Evolutionary conservation across 2,113 vertebrate genomes (phyloP), one percentile per base, ranked within the genome.

Genomic region (Chloebia gouldiae): DNA sequence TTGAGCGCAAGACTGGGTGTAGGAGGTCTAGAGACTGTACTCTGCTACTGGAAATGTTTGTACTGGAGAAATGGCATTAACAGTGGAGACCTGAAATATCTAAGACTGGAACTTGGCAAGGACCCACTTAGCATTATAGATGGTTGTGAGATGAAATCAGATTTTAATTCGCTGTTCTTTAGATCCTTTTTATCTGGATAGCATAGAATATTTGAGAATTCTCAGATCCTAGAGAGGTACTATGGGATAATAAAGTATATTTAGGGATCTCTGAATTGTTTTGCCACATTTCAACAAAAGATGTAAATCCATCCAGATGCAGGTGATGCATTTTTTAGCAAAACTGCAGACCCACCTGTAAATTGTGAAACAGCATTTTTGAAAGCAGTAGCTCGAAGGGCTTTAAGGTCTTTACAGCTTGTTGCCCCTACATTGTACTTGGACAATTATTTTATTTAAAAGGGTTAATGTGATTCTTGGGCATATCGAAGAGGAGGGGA

Each of bases 401-500:
- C 54, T 69, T 69, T 76, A 63, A 63, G 51, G 44, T 68, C 63
- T 45, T 87, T 53, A 11, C 20, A 88, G 59, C 20, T 59, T 40
- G 49, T 53, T 82, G 44, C 49, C 33, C 83, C 25, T 59, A 12
- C 19, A 1, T 54, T 47, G 24, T 82, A 39, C 47, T 88, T 37
- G 35, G 81, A 60, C 47, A 44, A 70, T 75, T 61, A 31, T 73
- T 94, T 92, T 86, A 50, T 80, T 85, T 59, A 17, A 84, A 95
- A 85, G 54, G 33, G 50, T 95, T 95, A 68, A 68, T 81, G 71
- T 59, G 54, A 70, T 93, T 91, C 68, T 70, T 94, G 23, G 57
- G 61, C 57, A n/a, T 88, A 77, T 54, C 81, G 65, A 80, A 66
- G 63, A 87, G 71, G 15, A 16, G 24, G 35, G 21, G 22, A 13